Evolutionary conservation across 2,113 vertebrate species (phyloP), one percentile per base, ranked within the genome.

Genomic region (Pseudolaguvia tuberculata): DNA sequence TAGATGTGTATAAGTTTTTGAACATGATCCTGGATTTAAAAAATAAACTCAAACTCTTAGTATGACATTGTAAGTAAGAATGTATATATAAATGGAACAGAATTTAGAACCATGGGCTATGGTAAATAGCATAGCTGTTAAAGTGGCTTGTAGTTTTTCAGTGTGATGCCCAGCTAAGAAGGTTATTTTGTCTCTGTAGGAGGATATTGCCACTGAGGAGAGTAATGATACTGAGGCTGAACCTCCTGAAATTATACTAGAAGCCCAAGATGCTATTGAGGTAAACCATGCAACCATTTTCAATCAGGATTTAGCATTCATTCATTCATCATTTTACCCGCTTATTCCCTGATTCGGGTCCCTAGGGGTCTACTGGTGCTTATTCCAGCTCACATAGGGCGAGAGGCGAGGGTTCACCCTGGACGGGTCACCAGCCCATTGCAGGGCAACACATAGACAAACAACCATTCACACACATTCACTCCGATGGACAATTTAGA

Each of bases 181-280:
- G 63, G 15, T 27, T 47, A 12, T 27, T 51, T 35, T 59, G 11
- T 66, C 25, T 39, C 82, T 85, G 73, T 79, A 94, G 93, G 93
- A 93, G 82, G 92, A 93, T 82, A 87, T 89, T 53, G 86, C 84
- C 72, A 88, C 90, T 67, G 93, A 93, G 83, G 93, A 92, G 73
- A 92, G 90, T 72, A 90, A 88, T 45, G 93, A 94, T 50, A 90
- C 89, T 42, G 91, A 92, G 57, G 86, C 86, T 27, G 93, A 93
- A 73, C 61, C 88, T 67, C 90, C 91, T 15, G 79, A 81, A 1
- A 91, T 88, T 77, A 89, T 85, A 63, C 91, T 92, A 56, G 93
- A 93, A 80, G 92, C 92, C 3, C 92, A 93, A 62, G 93, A 94
- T 77, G 91, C 89, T 83, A 87, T 88, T 85, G 92, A 93, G 87